Percentiles rank a stretch among this genome's conserved stretches.
Evolutionary conservation across 2,113 vertebrate species (phyloP).

Genomic region (Loxodonta africana): DNA sequence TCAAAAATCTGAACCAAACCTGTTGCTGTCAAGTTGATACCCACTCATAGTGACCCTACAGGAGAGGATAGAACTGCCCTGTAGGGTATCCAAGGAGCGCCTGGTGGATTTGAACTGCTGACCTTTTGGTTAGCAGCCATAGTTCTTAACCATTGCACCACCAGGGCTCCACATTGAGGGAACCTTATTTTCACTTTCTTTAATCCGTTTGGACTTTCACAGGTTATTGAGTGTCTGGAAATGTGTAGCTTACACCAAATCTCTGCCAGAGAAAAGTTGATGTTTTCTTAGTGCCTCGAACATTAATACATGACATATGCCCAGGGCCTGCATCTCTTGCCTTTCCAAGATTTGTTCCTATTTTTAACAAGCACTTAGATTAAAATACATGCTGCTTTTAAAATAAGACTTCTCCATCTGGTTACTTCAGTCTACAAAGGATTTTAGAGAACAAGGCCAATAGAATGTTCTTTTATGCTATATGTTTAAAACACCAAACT

Average conservation of each 20-base stretch:
- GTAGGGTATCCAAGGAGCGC: too few relatives aligned
- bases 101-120: too few relatives aligned
- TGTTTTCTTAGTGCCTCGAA: slow-evolving; percentile 16
- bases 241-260: neutral
- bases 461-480: slow-evolving; percentile 72
- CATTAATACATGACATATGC: neutral
- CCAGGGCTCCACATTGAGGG: neutral
- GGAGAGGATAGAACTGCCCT: too few relatives aligned
- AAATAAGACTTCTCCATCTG: slow-evolving; percentile 79
- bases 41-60: too few relatives aligned
- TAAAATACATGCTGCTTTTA: slow-evolving; percentile 69
- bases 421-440: slow-evolving; percentile 69
- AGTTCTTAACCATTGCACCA: too few relatives aligned
- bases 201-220: neutral
- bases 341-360: slow-evolving; percentile 69
- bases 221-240: slow-evolving; percentile 30
- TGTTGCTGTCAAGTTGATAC: too few relatives aligned
- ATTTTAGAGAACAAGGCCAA: slow-evolving; percentile 59
- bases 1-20: too few relatives aligned
- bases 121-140: too few relatives aligned
- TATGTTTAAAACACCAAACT: slow-evolving; percentile 79
- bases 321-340: neutral
- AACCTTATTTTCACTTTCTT: slow-evolving; percentile 21
- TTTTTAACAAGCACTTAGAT: slow-evolving; percentile 36
- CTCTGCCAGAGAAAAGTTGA: neutral